Conservation (phyloP, 2,797 vertebrate genomes). For the Anguilla megastoma region DNA sequence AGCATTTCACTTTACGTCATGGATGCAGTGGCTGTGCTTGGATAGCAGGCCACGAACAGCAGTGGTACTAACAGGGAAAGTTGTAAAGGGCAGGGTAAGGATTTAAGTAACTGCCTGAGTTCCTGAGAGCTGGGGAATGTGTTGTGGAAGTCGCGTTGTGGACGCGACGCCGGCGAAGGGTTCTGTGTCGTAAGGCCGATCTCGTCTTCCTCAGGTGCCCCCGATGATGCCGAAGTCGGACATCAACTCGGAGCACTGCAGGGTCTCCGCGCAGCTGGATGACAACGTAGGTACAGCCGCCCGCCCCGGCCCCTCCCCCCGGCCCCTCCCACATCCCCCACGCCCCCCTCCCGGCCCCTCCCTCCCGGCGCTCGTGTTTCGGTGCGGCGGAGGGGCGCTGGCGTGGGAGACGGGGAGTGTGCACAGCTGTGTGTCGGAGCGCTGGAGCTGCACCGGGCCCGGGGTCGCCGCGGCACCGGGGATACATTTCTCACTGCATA, state of each 20-base stretch:
- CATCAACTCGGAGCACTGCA: conserved; percentile 75
- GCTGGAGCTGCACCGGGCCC: background rate
- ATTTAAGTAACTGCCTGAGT: background rate
- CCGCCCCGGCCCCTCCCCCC: background rate
- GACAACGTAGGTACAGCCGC: conserved; percentile 72
- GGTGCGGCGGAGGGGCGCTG: background rate
- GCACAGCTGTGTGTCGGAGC: background rate
- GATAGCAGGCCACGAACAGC: background rate
- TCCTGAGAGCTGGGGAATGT: too few relatives aligned
- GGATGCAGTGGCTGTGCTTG: background rate
- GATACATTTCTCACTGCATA: background rate
- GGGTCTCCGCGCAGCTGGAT: conserved; percentile 77
- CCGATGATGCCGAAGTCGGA: conserved; percentile 77
- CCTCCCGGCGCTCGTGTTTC: background rate
- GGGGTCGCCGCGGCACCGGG: background rate
- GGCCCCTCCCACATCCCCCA: too few relatives aligned
- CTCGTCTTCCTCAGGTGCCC: conserved; percentile 65
- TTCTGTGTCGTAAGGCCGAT: background rate
- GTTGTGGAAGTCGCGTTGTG: background rate
- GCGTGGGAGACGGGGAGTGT: background rate
- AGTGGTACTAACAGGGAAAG: background rate
- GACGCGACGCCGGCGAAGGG: background rate
- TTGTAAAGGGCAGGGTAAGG: background rate
- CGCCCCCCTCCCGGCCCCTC: background rate
- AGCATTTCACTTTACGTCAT: background rate